Conservation (phyloP, 2,888 invertebrate species). For the Andricus quercusramuli region DNA sequence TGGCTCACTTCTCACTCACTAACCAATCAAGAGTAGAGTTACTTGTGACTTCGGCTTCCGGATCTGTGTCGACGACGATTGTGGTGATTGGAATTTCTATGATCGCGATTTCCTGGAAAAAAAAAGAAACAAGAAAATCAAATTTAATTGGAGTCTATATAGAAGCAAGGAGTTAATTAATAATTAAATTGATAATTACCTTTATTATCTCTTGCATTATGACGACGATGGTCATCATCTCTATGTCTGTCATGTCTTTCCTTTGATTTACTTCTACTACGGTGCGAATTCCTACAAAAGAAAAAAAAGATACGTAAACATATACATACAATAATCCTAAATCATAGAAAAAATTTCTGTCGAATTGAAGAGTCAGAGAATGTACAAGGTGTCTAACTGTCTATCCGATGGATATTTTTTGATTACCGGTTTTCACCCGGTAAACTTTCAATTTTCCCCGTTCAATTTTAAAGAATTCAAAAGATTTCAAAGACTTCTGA, state of each 20-base stretch:
- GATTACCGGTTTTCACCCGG: too few relatives aligned
- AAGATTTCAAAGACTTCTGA: too few relatives aligned
- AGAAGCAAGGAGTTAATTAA: background rate
- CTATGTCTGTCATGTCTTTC: constrained; percentile 75
- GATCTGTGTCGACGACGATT: constrained; percentile 76
- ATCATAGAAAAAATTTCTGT: background rate
- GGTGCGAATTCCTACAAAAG: constrained; percentile 70
- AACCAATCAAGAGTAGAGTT: constrained; percentile 78
- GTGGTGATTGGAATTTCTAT: constrained; percentile 74
- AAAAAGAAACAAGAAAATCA: background rate
- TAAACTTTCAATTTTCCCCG: too few relatives aligned
- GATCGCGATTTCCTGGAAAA: constrained; percentile 71
- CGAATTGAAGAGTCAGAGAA: background rate
- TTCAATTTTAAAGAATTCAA: too few relatives aligned
- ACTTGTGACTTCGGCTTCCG: constrained; percentile 78
- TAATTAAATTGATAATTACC: constrained; percentile 60
- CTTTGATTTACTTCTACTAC: constrained; percentile 75
- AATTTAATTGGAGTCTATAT: background rate
- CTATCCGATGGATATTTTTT: too few relatives aligned
- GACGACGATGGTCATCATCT: constrained; percentile 74
- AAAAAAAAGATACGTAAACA: background rate
- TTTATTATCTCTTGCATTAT: constrained; percentile 72
- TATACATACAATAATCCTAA: background rate
- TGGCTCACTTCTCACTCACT: constrained; percentile 78
- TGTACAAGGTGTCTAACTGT: too few relatives aligned